Conservation (phyloP, 35 echinoderm and acorn worm genomes). For the Patiria miniata region DNA sequence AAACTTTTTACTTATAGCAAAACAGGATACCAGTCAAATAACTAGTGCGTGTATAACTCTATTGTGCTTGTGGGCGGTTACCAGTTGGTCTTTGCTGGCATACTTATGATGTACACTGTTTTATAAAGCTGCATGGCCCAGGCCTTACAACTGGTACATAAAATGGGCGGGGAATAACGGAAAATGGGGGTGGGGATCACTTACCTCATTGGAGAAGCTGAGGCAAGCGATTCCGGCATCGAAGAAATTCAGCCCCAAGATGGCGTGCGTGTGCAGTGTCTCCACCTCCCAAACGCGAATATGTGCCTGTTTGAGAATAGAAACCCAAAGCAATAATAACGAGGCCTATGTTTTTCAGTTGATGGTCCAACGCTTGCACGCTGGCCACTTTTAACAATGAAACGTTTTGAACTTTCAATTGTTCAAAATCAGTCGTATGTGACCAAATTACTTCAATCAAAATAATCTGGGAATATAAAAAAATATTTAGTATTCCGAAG, state of each 20-base stretch:
- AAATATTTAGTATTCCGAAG: not conserved
- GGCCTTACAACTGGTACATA: too few relatives aligned
- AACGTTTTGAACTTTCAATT: not conserved
- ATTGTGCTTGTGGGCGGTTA: too few relatives aligned
- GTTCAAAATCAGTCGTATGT: not conserved
- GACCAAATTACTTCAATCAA: not conserved
- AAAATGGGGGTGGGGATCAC: not conserved
- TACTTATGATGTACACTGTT: too few relatives aligned
- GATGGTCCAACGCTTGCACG: too few relatives aligned
- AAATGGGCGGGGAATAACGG: too few relatives aligned
- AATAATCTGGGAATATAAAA: not conserved
- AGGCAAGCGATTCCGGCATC: conserved; percentile 76
- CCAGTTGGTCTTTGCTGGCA: too few relatives aligned
- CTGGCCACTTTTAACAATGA: too few relatives aligned
- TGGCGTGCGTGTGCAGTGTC: conserved; percentile 85
- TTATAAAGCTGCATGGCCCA: too few relatives aligned
- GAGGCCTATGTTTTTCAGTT: not conserved
- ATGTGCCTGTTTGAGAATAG: conserved; percentile 68
- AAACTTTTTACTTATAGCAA: too few relatives aligned
- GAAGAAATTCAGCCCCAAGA: conserved; percentile 87
- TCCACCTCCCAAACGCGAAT: conserved; percentile 86
- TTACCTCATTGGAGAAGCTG: conserved; percentile 92
- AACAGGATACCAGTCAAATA: too few relatives aligned
- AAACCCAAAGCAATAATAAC: not conserved
- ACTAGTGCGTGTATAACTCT: too few relatives aligned